Evolutionary conservation across 2,797 vertebrate species (phyloP).

Genomic region (Cynopterus sphinx): DNA sequence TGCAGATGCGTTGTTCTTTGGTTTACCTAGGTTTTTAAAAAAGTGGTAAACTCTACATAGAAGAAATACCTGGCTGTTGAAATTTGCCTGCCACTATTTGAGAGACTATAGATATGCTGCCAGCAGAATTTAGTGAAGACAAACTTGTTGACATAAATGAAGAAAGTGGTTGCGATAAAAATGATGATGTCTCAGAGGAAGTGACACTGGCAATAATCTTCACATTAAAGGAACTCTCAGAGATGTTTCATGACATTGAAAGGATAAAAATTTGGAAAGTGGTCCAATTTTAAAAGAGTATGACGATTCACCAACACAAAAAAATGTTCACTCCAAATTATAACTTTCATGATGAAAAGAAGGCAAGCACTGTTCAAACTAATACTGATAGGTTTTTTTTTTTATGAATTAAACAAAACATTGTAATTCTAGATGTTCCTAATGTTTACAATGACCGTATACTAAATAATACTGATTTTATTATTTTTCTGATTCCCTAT

Average conservation of each 20-base stretch:
- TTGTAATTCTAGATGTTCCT: background rate
- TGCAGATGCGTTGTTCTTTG: background rate
- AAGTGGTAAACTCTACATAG: background rate
- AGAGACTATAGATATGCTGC: background rate
- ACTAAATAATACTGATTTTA: conserved; percentile 1
- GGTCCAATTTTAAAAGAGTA: background rate
- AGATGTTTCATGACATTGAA: background rate
- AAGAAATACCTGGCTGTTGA: background rate
- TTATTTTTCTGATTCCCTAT: background rate
- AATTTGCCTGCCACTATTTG: background rate
- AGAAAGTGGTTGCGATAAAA: background rate
- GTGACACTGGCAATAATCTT: background rate
- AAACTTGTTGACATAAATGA: background rate
- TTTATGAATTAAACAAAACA: background rate
- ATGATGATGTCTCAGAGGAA: background rate
- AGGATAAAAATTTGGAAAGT: background rate
- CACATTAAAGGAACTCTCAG: background rate
- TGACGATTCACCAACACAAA: background rate
- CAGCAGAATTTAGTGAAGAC: background rate
- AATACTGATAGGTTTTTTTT: background rate
- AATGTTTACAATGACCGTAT: background rate
- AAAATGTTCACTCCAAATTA: background rate
- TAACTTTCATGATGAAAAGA: background rate
- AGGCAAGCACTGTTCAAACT: background rate
- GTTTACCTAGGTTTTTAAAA: background rate